Base-by-base conservation (phyloP, 2,113 vertebrate genomes). In the Chionis minor region DNA sequence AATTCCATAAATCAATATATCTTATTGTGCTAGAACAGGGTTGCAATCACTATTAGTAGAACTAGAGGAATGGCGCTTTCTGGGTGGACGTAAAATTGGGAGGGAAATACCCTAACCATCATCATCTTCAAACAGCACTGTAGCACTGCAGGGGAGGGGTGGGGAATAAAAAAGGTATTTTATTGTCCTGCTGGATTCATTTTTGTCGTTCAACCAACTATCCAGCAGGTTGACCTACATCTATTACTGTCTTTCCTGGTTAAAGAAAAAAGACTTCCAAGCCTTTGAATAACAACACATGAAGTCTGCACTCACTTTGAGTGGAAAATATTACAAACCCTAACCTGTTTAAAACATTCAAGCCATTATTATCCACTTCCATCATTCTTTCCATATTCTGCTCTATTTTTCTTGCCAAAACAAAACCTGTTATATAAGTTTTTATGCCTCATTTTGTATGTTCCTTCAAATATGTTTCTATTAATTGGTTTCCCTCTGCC, bases 331-430 rank as follows among this genome's bases (percentile, higher is more conserved):
- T 87, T 55, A 42, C 30, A 61, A 91, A 74, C 12, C 18, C 27
- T 59, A 81, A 91, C 61, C 83, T 92, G 72, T 45, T 96, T 92
- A 86, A 96, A 90, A 42, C 69, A 84, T 92, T 81, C 72, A 93
- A 86, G 75, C 47, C 19, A 61, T 84, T 86, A 84, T 54, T 83
- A 55, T 52, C 65, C 54, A 32, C 38, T 92, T 75, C 28, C 49
- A 75, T 75, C 51, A 84, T 69, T 81, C 75, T 61, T 89, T 84
- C 82, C 80, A n/a, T 47, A 75, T 65, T 86, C 59, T 67, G 23
- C 56, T 66, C 42, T 74, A 5, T 32, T 79, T 92, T 73, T 61
- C 40, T 71, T 86, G 88, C 65, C 82, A 79, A 83, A 91, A 67
- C 20, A 94, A 63, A 73, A 71, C 47, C 32, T 42, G 26, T 74